Percentiles rank a stretch among this genome's conserved stretches.
phyloP scores from a whole-genome alignment of 2,888 invertebrate species.

The Melanostoma mellinum region DNA sequence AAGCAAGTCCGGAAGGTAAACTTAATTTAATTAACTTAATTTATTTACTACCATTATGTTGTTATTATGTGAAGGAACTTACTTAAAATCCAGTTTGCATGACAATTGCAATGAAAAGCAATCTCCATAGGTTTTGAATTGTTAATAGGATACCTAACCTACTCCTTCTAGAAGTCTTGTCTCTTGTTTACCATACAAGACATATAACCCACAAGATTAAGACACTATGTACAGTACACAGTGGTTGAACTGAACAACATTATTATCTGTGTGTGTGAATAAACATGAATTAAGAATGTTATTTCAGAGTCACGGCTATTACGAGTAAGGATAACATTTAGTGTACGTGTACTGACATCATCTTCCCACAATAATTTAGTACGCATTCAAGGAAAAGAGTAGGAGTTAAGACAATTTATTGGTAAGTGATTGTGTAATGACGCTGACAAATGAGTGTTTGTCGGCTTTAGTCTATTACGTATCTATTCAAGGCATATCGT shows the following conservation, averaged over 20 bases:
- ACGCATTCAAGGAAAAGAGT: conserved; percentile 54
- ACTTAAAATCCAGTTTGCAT: conserved; percentile 68
- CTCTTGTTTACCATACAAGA: conserved; percentile 11
- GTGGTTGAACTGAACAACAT: conserved; percentile 31
- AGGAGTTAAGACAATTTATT: conserved; percentile 72
- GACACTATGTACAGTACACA: conserved; percentile 39
- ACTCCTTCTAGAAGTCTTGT: conserved; percentile 30
- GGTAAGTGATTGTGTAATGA: conserved; percentile 74
- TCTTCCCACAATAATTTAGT: conserved; percentile 66
- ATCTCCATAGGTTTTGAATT: conserved; percentile 61
- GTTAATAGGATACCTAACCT: conserved; percentile 51
- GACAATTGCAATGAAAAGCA: conserved; percentile 64
- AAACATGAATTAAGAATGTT: conserved; percentile 72
- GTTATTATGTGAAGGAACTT: conserved; percentile 12
- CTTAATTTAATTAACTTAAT: background rate
- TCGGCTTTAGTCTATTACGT: conserved; percentile 74
- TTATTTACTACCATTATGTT: background rate
- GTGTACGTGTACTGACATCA: conserved; percentile 63
- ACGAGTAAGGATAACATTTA: conserved; percentile 53
- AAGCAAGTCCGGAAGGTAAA: background rate
- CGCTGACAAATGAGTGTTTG: conserved; percentile 74
- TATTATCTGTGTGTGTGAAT: conserved; percentile 58
- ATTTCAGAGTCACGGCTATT: conserved; percentile 46
- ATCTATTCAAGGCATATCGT: conserved; percentile 73
- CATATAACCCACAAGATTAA: conserved; percentile 65